Evolutionary conservation across 1,140 invertebrate species (phyloP).

Genomic region (Cecropterus lyciades): DNA sequence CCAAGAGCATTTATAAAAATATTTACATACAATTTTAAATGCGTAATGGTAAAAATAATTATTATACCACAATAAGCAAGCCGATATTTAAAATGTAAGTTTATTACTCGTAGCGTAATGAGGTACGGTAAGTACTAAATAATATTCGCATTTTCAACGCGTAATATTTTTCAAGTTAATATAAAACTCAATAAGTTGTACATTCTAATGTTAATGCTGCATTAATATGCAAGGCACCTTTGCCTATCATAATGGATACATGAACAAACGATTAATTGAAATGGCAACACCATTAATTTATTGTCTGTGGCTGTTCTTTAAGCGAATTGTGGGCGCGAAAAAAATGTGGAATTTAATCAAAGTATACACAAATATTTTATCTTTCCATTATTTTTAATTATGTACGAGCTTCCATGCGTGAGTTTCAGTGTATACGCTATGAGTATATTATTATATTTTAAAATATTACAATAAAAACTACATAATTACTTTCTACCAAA

Average conservation of each 20-base stretch:
- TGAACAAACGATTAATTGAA: conserved; percentile 25
- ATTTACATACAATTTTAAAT: not conserved
- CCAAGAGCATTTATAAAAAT: no score
- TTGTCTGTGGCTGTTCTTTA: conserved; percentile 14
- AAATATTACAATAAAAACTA: no score
- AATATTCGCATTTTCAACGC: conserved; percentile 15
- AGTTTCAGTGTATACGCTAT: no score
- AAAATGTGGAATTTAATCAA: conserved; percentile 4
- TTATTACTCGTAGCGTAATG: conserved; percentile 1
- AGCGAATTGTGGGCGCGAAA: conserved; percentile 17
- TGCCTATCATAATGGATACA: conserved; percentile 13
- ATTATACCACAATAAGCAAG: not conserved
- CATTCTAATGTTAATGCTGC: conserved; percentile 23
- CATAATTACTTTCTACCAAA: no score
- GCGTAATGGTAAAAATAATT: not conserved
- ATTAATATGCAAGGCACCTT: conserved; percentile 24
- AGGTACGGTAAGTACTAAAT: conserved; percentile 18
- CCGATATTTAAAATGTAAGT: not conserved
- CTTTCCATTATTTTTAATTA: no score
- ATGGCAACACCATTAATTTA: conserved; percentile 25
- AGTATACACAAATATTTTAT: no score
- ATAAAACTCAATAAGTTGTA: conserved; percentile 15
- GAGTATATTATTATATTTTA: no score
- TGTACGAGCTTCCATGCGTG: no score
- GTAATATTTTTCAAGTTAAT: conserved; percentile 7